Evolutionary conservation across 2,888 invertebrate species (phyloP), one percentile per base, ranked within the genome.

Genomic region (Junonia oenone): DNA sequence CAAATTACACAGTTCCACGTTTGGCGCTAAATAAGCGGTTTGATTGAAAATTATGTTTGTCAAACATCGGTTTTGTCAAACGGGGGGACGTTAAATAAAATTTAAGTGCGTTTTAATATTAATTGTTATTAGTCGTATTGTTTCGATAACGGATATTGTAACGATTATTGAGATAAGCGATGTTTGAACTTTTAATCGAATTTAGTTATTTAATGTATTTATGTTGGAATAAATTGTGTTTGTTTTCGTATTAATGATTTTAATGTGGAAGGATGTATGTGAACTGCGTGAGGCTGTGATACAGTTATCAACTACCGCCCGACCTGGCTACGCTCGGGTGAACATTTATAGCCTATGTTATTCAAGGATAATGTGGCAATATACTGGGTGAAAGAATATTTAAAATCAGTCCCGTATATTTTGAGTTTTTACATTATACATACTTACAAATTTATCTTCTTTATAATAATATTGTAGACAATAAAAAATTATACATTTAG

Each of bases 11-110:
- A 19, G 17, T 11, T 9, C 2, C 51, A 38, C 31, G 40, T 52
- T 46, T 45, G 51, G 29, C 45, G 40, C 45, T 45, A 58, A 58
- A 60, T 60, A 60, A 60, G 55, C 59, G 50, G 46, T 60, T 52
- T 55, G 45, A 51, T 56, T 56, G 56, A 56, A 56, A 56, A 56
- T 56, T 47, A 27, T 51, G 51, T 48, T 43, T 51, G 48, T 52
- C 51, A 46, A 48, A 48, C 45, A 51, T 9, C 5, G 22, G 22
- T 2, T 5, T 22, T 22, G 22, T 3, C 22, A 22, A 22, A 22
- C 22, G 9, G 43, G 19, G 40, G 27, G 31, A 22, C 17, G 47
- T 47, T 54, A 26, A 48, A 54, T 54, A 54, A 48, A 54, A 54
- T 54, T 54, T 53, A 13, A 48, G 47, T 26, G 45, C 55, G 51